Conservation (phyloP, 2,113 vertebrate species). For the Laterallus jamaicensis region DNA sequence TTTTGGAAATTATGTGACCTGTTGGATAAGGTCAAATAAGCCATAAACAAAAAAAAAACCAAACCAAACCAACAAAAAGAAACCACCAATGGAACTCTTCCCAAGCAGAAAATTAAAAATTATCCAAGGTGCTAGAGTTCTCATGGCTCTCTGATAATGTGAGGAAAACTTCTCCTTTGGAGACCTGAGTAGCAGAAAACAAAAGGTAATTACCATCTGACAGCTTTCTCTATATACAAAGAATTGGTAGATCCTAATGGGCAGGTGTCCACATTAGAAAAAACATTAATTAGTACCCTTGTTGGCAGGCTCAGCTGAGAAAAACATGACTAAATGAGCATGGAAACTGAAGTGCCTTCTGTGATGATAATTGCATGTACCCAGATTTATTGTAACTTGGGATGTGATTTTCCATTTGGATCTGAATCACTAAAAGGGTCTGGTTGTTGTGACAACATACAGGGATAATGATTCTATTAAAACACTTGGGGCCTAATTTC, state of each 20-base stretch:
- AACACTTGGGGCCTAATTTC: not conserved
- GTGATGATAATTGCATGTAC: conserved; percentile 33
- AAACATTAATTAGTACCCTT: conserved; percentile 54
- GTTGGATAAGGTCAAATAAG: conserved; percentile 8
- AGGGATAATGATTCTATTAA: conserved; percentile 44
- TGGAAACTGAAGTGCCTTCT: conserved; percentile 15
- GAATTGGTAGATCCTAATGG: conserved; percentile 5
- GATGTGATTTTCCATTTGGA: conserved; percentile 46
- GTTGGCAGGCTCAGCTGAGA: conserved; percentile 37
- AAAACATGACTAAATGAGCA: conserved; percentile 36
- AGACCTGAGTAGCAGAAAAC: not conserved
- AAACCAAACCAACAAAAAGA: not conserved
- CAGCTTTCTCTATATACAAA: not conserved
- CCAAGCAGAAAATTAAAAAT: not conserved
- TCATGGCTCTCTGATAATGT: not conserved
- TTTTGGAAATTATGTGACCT: conserved; percentile 25
- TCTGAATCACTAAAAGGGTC: not conserved
- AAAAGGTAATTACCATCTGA: conserved; percentile 36
- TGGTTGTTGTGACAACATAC: conserved; percentile 14
- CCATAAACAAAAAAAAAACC: not conserved
- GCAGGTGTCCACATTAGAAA: conserved; percentile 57
- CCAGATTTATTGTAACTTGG: conserved; percentile 19
- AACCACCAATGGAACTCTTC: not conserved
- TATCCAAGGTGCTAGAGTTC: not conserved
- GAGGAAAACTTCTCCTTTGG: not conserved